Conservation (phyloP, 1,140 invertebrate species). For the Zophobas atratus region DNA sequence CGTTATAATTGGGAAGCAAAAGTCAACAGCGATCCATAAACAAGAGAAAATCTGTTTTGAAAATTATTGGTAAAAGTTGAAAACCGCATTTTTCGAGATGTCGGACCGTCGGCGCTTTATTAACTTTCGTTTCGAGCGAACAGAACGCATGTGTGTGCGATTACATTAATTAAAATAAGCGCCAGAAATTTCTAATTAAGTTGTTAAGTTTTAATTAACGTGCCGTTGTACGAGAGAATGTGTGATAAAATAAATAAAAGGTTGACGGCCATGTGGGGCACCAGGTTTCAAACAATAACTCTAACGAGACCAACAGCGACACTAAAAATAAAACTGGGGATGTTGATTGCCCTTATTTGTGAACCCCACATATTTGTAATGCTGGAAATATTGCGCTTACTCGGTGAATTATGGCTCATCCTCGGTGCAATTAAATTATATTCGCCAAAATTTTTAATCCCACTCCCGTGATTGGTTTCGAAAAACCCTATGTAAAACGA, state of each 20-base stretch:
- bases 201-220: slow-evolving; percentile 43
- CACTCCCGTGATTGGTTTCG: neutral
- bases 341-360: slow-evolving; percentile 51
- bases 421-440: slow-evolving; percentile 32
- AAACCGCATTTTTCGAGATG: neutral
- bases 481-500: slow-evolving; percentile 1
- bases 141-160: slow-evolving; percentile 9
- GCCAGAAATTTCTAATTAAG: slow-evolving; percentile 33
- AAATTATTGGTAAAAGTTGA: neutral
- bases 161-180: slow-evolving; percentile 39
- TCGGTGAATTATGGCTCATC: slow-evolving; percentile 24
- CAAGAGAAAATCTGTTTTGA: too few species aligned
- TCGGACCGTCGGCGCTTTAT: neutral
- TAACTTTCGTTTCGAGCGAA: neutral
- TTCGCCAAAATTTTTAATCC: slow-evolving; percentile 12
- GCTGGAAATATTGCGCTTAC: slow-evolving; percentile 40
- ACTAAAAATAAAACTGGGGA: slow-evolving; percentile 40
- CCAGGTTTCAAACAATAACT: slow-evolving; percentile 35
- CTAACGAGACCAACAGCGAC: slow-evolving; percentile 44
- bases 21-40: too few species aligned
- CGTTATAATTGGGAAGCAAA: too few species aligned
- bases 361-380: slow-evolving; percentile 45
- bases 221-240: slow-evolving; percentile 22
- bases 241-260: slow-evolving; percentile 41
- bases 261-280: slow-evolving; percentile 37